Conservation (phyloP, 2,888 invertebrate genomes). For the Odontomyia ornata region DNA sequence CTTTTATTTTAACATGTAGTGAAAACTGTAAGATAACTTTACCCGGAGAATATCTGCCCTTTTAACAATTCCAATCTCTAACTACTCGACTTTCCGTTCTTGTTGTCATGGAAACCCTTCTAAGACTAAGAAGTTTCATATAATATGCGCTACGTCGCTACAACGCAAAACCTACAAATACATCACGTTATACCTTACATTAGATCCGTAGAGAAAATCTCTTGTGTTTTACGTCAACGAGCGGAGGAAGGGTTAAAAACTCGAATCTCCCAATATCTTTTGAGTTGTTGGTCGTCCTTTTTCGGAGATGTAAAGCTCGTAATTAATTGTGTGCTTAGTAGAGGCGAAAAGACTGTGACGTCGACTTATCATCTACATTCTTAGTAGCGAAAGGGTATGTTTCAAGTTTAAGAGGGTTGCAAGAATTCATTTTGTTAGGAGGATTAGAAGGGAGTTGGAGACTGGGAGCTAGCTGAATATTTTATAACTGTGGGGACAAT, state of each 20-base stretch:
- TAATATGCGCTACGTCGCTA: slow-evolving; percentile 33
- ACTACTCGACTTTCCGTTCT: slow-evolving; percentile 41
- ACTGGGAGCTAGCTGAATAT: too few species aligned
- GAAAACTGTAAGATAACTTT: slow-evolving; percentile 50
- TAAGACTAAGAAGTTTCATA: slow-evolving; percentile 45
- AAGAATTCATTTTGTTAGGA: neutral
- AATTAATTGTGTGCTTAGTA: slow-evolving; percentile 64
- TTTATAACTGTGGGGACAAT: too few species aligned
- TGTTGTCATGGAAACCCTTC: slow-evolving; percentile 49
- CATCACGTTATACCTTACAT: slow-evolving; percentile 8
- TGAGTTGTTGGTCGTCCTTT: slow-evolving; percentile 46
- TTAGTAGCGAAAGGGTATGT: slow-evolving; percentile 5
- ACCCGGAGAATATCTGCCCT: slow-evolving; percentile 25
- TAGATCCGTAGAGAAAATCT: slow-evolving; percentile 2
- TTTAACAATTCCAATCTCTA: slow-evolving; percentile 36
- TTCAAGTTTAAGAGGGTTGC: neutral
- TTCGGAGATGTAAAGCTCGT: slow-evolving; percentile 57
- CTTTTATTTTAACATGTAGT: slow-evolving; percentile 45
- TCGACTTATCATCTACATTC: slow-evolving; percentile 47
- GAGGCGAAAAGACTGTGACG: slow-evolving; percentile 60
- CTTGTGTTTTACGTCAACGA: slow-evolving; percentile 15
- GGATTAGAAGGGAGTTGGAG: neutral
- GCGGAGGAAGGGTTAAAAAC: slow-evolving; percentile 35
- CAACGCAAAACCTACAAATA: neutral
- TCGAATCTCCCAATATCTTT: slow-evolving; percentile 44